phyloP scores from a whole-genome alignment of 2,888 invertebrate genomes.

The Catotricha subobsoleta region DNA sequence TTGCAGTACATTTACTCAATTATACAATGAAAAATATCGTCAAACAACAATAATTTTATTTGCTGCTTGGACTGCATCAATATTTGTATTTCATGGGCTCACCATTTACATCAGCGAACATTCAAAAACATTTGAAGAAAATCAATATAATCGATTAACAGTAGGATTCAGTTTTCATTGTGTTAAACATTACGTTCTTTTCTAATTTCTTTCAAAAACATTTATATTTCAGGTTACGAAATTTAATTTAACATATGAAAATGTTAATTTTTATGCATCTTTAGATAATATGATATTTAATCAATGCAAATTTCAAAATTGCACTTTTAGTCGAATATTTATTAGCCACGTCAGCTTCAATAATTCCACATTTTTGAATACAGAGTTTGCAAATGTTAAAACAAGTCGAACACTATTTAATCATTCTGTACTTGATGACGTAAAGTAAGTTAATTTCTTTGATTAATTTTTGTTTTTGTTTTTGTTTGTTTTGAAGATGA shows the following conservation, averaged over 20 bases:
- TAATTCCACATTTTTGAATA: conserved; percentile 50
- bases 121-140: conserved; percentile 31
- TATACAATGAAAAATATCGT: conserved; percentile 44
- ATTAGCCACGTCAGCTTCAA: conserved; percentile 53
- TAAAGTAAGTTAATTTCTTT: conserved; percentile 32
- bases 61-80: conserved; percentile 36
- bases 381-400: conserved; percentile 51
- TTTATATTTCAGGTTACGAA: conserved; percentile 26
- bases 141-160: conserved; percentile 12
- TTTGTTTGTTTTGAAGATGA: neutral
- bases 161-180: neutral
- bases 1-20: conserved; percentile 47
- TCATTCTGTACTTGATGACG: conserved; percentile 41
- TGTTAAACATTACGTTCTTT: conserved; percentile 23
- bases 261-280: conserved; percentile 37
- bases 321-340: conserved; percentile 46
- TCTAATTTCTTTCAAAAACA: conserved; percentile 22
- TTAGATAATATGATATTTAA: conserved; percentile 45
- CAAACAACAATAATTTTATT: conserved; percentile 43
- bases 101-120: conserved; percentile 37
- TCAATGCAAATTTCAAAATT: conserved; percentile 40
- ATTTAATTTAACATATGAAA: conserved; percentile 24
- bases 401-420: conserved; percentile 49
- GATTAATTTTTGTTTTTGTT: neutral
- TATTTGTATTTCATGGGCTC: conserved; percentile 34